Evolutionary conservation across 2,888 invertebrate genomes (phyloP), one percentile per base, ranked within the genome.

Genomic region (Ectropis crepuscularia): DNA sequence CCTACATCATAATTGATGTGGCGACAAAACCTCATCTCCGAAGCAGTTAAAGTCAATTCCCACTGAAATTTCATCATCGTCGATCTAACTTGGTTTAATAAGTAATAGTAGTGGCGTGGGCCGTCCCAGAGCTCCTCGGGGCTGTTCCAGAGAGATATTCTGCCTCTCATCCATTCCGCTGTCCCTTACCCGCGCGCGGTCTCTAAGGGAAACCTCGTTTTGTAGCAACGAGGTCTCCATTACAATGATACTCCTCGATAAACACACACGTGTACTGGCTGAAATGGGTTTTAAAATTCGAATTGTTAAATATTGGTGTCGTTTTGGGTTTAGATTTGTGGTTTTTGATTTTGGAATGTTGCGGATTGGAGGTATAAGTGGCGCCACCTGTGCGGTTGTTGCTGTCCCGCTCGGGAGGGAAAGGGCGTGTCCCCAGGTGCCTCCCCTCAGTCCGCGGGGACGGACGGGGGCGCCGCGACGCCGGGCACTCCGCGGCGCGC

Each of bases 381-480:
- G 91, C 91, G 91, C 91, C 91, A 87, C 78, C 91, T 88, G 73
- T 71, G 74, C 54, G 69, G 74, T 80, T 90, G 82, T 81, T 82
- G 85, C 82, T 73, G 86, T 92, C 91, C 85, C 84, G 90, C 93
- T 93, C 93, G 87, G 82, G 90, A 86, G 91, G 89, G 90, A 42
- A 93, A 93, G 93, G 94, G 94, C 93, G 93, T 93, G 92, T 90
- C 90, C 91, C 90, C 76, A 80, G 90, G 92, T 89, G 82, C 89
- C 89, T 88, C 91, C 90, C 90, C 83, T n/a, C 89, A 88, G 90
- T 87, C 89, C 89, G 90, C 90, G 89, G 90, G 90, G 90, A 89
- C 87, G 87, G 90, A 86, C 89, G 90, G 89, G 88, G 90, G 90
- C 90, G 88, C 93, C 87, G 88, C 85, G 90, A 87, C 88, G 92